Evolutionary conservation across 2,113 vertebrate genomes (phyloP), one percentile per base, ranked within the genome.

Genomic region (Lophochroa leadbeateri): DNA sequence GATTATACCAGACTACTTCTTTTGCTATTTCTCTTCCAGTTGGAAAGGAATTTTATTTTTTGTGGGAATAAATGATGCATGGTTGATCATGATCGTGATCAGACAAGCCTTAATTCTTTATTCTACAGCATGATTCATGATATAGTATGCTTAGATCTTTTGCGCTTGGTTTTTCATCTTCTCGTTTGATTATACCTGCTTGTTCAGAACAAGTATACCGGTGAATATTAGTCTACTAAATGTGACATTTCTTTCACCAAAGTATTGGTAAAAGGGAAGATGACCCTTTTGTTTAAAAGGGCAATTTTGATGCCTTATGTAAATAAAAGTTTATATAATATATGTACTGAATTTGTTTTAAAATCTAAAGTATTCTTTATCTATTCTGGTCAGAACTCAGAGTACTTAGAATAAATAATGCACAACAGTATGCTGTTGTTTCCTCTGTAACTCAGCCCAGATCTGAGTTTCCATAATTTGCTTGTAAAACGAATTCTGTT

Each of bases 241-340:
- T 94, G 58, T 91, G 94, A 82, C 19, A 27, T 94, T 94, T 94
- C 63, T 92, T 81, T 43, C 57, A 90, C 72, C 92, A 67, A 76
- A 95, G 78, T 93, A 82, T 93, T 53, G 29, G 39, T 88, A 91
- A 72, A 87, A 90, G 91, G 94, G 92, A 71, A 93, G 72, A 68
- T 27, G 57, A 50, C 88, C 81, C 72, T 97, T 93, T 96, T 97
- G 58, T 96, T 92, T 72, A 92, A 95, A 97, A 83, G 95, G 88
- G 90, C 88, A 93, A 57, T 82, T 90, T 88, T 82, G 82, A 93
- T 95, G 96, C 94, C 94, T 97, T 96, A 94, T 96, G 78, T 96
- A 96, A 98, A 97, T 97, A 98, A 94, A 97, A 94, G 46, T 95
- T 96, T 91, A 83, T 77, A 43, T 86, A 60, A 94, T 89, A 63